Evolutionary conservation across 2,888 invertebrate species (phyloP).

Genomic region (Busseola fusca): DNA sequence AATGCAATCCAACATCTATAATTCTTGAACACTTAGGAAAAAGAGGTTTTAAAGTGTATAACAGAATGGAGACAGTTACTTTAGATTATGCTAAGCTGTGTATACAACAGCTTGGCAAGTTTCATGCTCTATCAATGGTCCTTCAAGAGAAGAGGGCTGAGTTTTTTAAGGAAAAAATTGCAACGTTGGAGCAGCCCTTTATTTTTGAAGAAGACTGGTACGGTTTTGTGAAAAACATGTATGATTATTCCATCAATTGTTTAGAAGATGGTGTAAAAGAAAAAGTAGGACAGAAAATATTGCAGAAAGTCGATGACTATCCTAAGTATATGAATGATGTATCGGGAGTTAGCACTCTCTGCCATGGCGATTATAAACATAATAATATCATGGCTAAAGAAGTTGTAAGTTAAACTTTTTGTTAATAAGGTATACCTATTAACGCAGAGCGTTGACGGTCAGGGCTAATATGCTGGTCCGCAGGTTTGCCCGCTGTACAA

Average conservation of each 20-base stretch:
- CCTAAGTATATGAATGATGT: constrained; percentile 56
- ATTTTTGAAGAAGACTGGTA: constrained; percentile 55
- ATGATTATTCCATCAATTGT: constrained; percentile 53
- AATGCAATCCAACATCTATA: constrained; percentile 66
- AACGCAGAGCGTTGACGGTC: too few species aligned
- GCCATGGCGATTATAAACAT: constrained; percentile 66
- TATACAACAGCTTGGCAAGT: constrained; percentile 71
- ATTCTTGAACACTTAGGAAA: constrained; percentile 73
- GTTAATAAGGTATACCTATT: not conserved
- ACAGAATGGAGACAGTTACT: constrained; percentile 67
- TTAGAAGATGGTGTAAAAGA: constrained; percentile 44
- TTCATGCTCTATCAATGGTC: constrained; percentile 72
- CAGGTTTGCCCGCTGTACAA: too few species aligned
- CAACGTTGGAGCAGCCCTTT: constrained; percentile 50
- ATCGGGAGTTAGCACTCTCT: constrained; percentile 48
- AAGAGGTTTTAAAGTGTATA: constrained; percentile 67
- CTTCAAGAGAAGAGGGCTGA: constrained; percentile 65
- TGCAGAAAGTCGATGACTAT: constrained; percentile 48
- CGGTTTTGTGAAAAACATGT: constrained; percentile 55
- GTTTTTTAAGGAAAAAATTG: constrained; percentile 64
- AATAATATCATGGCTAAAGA: constrained; percentile 67
- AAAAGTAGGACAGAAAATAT: constrained; percentile 28
- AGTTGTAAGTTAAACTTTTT: constrained; percentile 58
- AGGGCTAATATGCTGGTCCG: too few species aligned
- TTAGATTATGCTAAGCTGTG: constrained; percentile 68